Evolutionary conservation across 1,140 invertebrate species (phyloP).

Genomic region (Dinothrombium tinctorium): DNA sequence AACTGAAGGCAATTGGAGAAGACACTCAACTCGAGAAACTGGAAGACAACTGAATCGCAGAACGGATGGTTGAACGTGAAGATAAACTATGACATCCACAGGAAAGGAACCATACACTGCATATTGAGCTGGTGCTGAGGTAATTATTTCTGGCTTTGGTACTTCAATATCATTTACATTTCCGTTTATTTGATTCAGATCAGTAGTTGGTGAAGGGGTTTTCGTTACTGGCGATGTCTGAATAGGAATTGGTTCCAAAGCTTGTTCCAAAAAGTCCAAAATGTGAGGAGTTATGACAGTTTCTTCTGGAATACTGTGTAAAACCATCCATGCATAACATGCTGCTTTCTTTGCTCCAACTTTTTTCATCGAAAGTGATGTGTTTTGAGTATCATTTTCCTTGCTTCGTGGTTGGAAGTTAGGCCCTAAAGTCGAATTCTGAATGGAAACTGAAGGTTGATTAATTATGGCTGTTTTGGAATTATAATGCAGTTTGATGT

Average conservation of each 20-base stretch:
- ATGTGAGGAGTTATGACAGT: constrained; percentile 85
- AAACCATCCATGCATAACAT: constrained; percentile 78
- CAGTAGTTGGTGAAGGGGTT: neutral
- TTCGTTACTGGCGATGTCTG: constrained; percentile 10
- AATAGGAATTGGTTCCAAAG: constrained; percentile 67
- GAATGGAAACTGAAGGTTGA: neutral
- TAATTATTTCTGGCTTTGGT: neutral
- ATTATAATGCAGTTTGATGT: constrained; percentile 63
- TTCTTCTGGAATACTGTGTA: constrained; percentile 84
- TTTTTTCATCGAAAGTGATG: constrained; percentile 4
- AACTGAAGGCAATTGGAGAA: constrained; percentile 79
- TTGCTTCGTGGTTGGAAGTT: too few relatives aligned
- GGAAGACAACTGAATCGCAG: constrained; percentile 87
- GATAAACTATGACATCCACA: constrained; percentile 94
- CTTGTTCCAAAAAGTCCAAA: constrained; percentile 78
- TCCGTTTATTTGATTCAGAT: neutral
- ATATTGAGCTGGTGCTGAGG: constrained; percentile 18
- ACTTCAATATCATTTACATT: neutral
- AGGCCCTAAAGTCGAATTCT: neutral
- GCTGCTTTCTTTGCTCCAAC: constrained; percentile 60
- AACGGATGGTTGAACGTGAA: constrained; percentile 88
- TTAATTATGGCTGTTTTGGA: constrained; percentile 14
- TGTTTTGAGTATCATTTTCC: too few relatives aligned
- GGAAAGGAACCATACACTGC: constrained; percentile 64
- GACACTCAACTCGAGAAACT: constrained; percentile 80